A percentile compares a stretch with the other conserved stretches of the same genome.
Conservation (phyloP, 2,888 invertebrate species). For the Spilosoma lubricipeda region DNA sequence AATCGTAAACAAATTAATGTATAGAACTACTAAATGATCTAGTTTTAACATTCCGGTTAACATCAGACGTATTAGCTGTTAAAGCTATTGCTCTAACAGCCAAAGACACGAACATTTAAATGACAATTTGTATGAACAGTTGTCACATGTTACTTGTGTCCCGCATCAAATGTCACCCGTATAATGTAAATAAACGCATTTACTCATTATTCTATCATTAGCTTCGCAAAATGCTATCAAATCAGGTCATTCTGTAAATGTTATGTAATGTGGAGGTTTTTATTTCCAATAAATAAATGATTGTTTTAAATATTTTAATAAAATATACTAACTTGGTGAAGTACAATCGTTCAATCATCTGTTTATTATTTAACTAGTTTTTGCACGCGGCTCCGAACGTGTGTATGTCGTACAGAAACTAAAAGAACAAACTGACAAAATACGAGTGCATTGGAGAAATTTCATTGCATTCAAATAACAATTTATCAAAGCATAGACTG, state of each 20-base stretch:
- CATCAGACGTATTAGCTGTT: background rate
- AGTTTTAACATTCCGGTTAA: background rate
- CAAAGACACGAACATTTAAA: slow-evolving; percentile 10
- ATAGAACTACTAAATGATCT: background rate
- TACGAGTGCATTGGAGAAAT: slow-evolving; percentile 2
- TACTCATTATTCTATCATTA: slow-evolving; percentile 27
- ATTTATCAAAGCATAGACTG: slow-evolving; percentile 19
- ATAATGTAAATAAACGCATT: slow-evolving; percentile 39
- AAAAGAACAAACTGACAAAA: slow-evolving; percentile 15
- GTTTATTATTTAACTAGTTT: background rate
- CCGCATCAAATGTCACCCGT: slow-evolving; percentile 43
- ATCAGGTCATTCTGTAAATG: slow-evolving; percentile 35
- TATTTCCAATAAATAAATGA: background rate
- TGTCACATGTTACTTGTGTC: slow-evolving; percentile 17
- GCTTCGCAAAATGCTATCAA: slow-evolving; percentile 43
- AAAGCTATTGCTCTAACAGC: background rate
- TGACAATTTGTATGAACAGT: slow-evolving; percentile 4
- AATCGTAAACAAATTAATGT: background rate
- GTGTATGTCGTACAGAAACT: background rate
- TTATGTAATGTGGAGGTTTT: slow-evolving; percentile 20
- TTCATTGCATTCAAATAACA: slow-evolving; percentile 12
- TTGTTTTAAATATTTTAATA: background rate
- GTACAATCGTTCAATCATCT: background rate
- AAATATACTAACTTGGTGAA: background rate
- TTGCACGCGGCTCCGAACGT: too few species aligned